These are phyloP conservation scores for Melipona bicolor DNA, from an alignment of 2,888 invertebrate species.

Conservation along the genomic window DNA sequence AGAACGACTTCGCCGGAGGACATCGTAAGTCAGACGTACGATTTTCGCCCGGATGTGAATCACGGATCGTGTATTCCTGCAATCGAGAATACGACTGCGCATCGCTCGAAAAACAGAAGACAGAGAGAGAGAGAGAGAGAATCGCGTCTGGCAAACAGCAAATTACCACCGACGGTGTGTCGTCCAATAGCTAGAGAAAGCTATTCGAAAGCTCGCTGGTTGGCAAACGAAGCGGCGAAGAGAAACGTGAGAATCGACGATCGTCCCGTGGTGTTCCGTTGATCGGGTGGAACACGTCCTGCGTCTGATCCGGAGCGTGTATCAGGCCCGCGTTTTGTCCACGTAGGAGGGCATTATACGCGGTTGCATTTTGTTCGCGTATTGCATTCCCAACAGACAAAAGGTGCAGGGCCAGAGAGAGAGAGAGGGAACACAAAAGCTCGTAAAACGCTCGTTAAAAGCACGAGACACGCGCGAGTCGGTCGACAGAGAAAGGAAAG, in stretches of 20 bases:
- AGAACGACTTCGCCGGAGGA: no score
- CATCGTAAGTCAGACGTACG: no score
- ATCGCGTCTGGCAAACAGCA: neutral
- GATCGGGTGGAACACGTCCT: neutral
- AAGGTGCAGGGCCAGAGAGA: slow-evolving; percentile 39
- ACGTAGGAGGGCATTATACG: slow-evolving; percentile 18
- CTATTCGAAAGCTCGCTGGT: neutral
- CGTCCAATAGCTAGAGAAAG: slow-evolving; percentile 11
- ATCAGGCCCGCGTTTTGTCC: slow-evolving; percentile 13
- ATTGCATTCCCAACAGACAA: slow-evolving; percentile 51
- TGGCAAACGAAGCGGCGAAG: neutral
- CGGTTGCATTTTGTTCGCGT: slow-evolving; percentile 41
- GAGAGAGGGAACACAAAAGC: slow-evolving; percentile 53
- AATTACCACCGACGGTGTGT: slow-evolving; percentile 1
- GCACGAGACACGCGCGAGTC: slow-evolving; percentile 48
- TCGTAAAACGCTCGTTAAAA: slow-evolving; percentile 63
- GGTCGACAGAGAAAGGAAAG: neutral
- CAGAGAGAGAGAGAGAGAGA: neutral
- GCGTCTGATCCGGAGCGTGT: neutral
- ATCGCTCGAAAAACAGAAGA: no score
- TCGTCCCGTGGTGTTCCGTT: neutral
- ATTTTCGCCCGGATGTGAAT: no score
- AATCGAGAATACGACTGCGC: no score
- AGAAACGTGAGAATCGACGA: neutral
- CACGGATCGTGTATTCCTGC: no score